These are phyloP conservation scores for Antedon mediterranea DNA, from an alignment of 53 echinoderm and acorn worm genomes.

Conservation along the genomic window DNA sequence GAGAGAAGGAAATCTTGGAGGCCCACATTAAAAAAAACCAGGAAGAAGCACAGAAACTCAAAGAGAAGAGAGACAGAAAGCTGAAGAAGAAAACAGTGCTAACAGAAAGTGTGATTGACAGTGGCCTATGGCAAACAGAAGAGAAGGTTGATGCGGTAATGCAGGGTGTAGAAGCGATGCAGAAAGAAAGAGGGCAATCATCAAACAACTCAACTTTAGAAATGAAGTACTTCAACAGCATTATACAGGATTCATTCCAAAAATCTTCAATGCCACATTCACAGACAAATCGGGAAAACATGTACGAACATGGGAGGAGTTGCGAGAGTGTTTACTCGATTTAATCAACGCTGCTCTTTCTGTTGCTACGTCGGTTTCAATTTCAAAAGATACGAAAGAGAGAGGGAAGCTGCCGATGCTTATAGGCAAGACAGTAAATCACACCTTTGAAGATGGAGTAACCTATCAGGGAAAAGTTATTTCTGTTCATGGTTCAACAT, in stretches of 20 bases:
- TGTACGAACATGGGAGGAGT: slow-evolving; percentile 1
- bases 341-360: slow-evolving; percentile 1
- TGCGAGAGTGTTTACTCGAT: background rate
- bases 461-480: slow-evolving; percentile 1
- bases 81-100: slow-evolving; percentile 3
- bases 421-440: slow-evolving; percentile 8
- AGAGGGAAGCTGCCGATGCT: slow-evolving; percentile 5
- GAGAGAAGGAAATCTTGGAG: slow-evolving; percentile 6
- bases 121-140: slow-evolving; percentile 1
- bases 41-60: background rate
- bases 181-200: background rate
- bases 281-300: background rate
- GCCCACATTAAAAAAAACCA: slow-evolving; percentile 7
- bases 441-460: slow-evolving; percentile 10
- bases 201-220: background rate
- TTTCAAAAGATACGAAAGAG: slow-evolving; percentile 9
- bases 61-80: background rate
- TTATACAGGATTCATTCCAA: background rate
- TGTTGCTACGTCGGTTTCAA: background rate
- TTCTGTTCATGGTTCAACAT: background rate
- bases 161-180: background rate
- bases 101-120: background rate
- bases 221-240: slow-evolving; percentile 8
- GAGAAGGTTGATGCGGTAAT: background rate
- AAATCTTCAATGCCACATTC: background rate